Conservation (phyloP, 2,113 vertebrate genomes). For the Rhineura floridana region DNA sequence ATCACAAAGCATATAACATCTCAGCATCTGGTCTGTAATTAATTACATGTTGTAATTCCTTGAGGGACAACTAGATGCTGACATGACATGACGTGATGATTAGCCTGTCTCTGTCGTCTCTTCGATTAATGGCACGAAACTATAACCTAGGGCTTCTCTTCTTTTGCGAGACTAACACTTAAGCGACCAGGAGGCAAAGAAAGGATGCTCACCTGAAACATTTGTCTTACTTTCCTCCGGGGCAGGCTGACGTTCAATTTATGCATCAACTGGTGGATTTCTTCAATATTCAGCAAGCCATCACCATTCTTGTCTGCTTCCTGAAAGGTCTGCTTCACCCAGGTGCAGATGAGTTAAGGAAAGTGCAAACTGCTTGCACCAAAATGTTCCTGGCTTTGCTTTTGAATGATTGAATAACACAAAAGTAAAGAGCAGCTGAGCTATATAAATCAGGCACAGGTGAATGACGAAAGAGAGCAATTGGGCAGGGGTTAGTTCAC, state of each 20-base stretch:
- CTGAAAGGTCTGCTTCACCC: slow-evolving; percentile 97
- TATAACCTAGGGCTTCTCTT: not conserved
- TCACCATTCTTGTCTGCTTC: slow-evolving; percentile 98
- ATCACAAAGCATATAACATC: not conserved
- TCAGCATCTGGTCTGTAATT: not conserved
- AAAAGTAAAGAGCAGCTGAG: not conserved
- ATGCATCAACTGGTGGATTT: slow-evolving; percentile 95
- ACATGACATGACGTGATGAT: not conserved
- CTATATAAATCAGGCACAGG: not conserved
- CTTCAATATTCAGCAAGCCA: slow-evolving; percentile 93
- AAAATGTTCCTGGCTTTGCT: not conserved
- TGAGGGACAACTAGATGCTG: not conserved
- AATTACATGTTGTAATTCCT: slow-evolving; percentile 15
- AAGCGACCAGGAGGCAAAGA: not conserved
- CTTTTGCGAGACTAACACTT: not conserved
- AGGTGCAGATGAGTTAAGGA: slow-evolving; percentile 84
- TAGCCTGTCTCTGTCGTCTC: not conserved
- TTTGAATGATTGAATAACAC: fast-evolving
- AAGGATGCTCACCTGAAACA: slow-evolving; percentile 91
- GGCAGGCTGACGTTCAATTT: slow-evolving; percentile 98
- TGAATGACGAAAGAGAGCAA: not conserved
- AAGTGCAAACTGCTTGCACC: slow-evolving; percentile 32
- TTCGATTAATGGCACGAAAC: not conserved
- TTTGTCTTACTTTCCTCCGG: slow-evolving; percentile 94
- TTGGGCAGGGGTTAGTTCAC: not conserved